These are phyloP conservation scores for Drosophila kepulauana DNA, from an alignment of 1,140 invertebrate genomes.

Conservation along the genomic window DNA sequence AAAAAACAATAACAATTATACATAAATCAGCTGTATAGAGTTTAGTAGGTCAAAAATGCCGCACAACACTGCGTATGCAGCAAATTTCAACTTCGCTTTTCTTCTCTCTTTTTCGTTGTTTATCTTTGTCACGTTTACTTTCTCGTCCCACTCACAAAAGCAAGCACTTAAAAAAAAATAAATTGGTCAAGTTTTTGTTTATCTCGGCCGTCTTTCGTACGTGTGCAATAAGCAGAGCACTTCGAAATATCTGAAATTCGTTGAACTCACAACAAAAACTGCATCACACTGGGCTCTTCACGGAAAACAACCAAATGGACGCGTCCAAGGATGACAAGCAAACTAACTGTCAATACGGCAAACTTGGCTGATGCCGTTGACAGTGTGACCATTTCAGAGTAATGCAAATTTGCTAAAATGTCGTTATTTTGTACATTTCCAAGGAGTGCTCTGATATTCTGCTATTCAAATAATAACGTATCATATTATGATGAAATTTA, in stretches of 20 bases:
- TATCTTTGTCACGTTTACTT: conserved; percentile 11
- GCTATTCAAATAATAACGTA: conserved; percentile 8
- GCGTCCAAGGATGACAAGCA: conserved; percentile 32
- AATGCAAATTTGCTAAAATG: background rate
- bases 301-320: conserved; percentile 12
- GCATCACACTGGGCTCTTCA: background rate
- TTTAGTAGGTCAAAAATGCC: background rate
- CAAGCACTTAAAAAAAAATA: conserved; percentile 43
- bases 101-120: no score
- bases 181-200: conserved; percentile 20
- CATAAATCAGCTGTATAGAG: conserved; percentile 4
- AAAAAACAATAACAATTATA: conserved; percentile 34
- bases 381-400: conserved; percentile 14
- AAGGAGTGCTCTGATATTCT: background rate
- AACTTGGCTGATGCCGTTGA: background rate
- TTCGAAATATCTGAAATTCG: conserved; percentile 39
- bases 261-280: conserved; percentile 25
- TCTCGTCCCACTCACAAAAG: conserved; percentile 6
- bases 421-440: background rate
- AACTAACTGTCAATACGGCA: conserved; percentile 48
- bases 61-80: background rate
- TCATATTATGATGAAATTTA: background rate
- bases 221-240: conserved; percentile 16
- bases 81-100: background rate
- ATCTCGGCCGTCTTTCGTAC: conserved; percentile 11